Percentiles rank a stretch among this genome's conserved stretches.
Evolutionary conservation across 2,888 invertebrate species (phyloP).

Genomic region (Drosophila macrospina): DNA sequence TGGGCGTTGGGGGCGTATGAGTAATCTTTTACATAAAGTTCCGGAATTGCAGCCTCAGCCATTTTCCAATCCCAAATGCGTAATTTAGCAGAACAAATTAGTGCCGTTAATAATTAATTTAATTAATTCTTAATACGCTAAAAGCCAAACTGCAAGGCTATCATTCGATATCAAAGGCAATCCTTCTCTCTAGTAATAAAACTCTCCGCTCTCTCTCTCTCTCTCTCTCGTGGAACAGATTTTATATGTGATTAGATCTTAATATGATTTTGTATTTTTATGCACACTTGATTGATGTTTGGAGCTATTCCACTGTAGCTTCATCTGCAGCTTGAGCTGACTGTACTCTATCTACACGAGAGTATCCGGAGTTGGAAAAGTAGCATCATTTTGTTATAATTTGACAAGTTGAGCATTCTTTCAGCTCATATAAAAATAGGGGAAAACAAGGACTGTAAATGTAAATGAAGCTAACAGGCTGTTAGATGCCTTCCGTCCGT

Average conservation of each 20-base stretch:
- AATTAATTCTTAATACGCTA: not conserved
- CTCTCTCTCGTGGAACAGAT: not conserved
- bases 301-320: not conserved
- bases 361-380: not conserved
- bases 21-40: slow-evolving; percentile 2
- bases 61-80: not conserved
- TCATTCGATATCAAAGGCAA: too few species aligned
- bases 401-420: slow-evolving; percentile 8
- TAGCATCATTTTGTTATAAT: slow-evolving; percentile 5
- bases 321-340: not conserved
- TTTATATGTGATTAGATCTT: not conserved
- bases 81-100: not conserved
- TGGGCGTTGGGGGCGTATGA: slow-evolving; percentile 3
- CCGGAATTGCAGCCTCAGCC: not conserved
- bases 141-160: not conserved
- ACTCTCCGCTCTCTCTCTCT: too few species aligned
- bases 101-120: not conserved
- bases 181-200: not conserved
- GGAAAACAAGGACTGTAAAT: slow-evolving; percentile 4
- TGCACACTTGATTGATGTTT: too few species aligned
- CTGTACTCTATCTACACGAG: not conserved
- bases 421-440: not conserved
- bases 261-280: not conserved
- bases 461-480: slow-evolving; percentile 18
- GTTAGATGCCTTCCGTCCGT: slow-evolving; percentile 8